Conservation (phyloP, 2,797 vertebrate species). For the Crocidura indochinensis region DNA sequence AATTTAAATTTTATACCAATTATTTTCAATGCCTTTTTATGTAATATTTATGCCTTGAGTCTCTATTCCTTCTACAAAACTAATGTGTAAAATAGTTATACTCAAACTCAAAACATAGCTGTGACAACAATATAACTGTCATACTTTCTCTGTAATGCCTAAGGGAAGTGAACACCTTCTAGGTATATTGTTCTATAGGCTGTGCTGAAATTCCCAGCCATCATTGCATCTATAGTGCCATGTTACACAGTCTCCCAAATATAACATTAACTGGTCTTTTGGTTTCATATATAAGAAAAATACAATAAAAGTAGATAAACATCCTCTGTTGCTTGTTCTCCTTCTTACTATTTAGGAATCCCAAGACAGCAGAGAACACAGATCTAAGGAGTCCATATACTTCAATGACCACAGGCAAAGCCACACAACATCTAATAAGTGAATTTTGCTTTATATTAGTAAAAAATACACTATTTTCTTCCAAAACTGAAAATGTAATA, state of each 20-base stretch:
- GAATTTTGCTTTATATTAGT: not conserved
- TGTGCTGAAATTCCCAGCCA: not conserved
- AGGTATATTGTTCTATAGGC: rapidly evolving
- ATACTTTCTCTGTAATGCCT: no score
- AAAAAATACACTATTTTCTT: not conserved
- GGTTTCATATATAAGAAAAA: not conserved
- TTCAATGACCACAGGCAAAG: not conserved
- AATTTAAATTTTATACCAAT: no score
- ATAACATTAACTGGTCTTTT: not conserved
- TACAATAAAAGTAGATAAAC: not conserved
- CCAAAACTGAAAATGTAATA: not conserved
- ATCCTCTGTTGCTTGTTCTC: not conserved
- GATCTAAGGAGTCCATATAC: not conserved
- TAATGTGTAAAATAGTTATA: not conserved
- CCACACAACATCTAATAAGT: rapidly evolving
- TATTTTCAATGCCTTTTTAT: not conserved
- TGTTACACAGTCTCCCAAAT: not conserved
- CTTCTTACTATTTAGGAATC: rapidly evolving
- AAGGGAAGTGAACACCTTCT: not conserved
- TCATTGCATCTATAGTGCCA: not conserved
- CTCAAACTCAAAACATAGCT: no score
- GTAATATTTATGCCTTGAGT: not conserved
- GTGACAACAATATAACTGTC: no score
- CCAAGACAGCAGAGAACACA: not conserved
- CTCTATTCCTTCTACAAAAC: not conserved